Evolutionary conservation across 2,113 vertebrate genomes (phyloP).

Genomic region (Beaufortia kweichowensis): DNA sequence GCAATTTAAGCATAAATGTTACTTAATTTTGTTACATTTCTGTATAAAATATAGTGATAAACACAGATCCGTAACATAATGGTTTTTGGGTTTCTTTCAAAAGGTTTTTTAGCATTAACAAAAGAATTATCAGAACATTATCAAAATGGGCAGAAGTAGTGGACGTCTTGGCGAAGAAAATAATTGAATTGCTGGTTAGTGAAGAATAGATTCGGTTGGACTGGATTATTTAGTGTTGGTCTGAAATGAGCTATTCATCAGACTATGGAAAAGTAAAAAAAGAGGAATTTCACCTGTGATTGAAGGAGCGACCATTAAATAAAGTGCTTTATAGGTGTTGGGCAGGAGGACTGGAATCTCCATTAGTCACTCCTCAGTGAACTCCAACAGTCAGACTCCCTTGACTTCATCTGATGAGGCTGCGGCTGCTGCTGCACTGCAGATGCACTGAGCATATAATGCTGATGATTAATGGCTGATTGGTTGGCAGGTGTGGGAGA

Average conservation of each 20-base stretch:
- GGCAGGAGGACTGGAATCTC: slow-evolving; percentile 20
- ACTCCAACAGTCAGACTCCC: slow-evolving; percentile 17
- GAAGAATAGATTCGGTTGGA: not conserved
- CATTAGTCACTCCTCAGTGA: slow-evolving; percentile 28
- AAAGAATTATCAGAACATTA: too few relatives aligned
- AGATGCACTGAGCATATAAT: slow-evolving; percentile 34
- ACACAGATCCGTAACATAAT: too few relatives aligned
- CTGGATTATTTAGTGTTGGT: not conserved
- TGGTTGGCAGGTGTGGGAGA: slow-evolving; percentile 37
- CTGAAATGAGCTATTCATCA: not conserved
- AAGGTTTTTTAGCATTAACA: too few relatives aligned
- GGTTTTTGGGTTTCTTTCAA: too few relatives aligned
- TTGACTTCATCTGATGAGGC: slow-evolving; percentile 9
- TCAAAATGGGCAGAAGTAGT: too few relatives aligned
- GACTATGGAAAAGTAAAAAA: slow-evolving; percentile 1
- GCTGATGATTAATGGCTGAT: slow-evolving; percentile 40
- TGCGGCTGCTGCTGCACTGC: slow-evolving; percentile 24
- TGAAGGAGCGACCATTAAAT: not conserved
- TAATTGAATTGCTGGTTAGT: too few relatives aligned
- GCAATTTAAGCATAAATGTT: too few relatives aligned
- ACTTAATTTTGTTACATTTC: too few relatives aligned
- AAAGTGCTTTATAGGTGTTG: slow-evolving; percentile 28
- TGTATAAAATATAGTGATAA: too few relatives aligned
- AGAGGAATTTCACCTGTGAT: not conserved
- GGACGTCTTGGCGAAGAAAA: too few relatives aligned